Evolutionary conservation across 2,797 vertebrate genomes (phyloP), one percentile per base, ranked within the genome.

Genomic region (Gymnopithys bicolor): DNA sequence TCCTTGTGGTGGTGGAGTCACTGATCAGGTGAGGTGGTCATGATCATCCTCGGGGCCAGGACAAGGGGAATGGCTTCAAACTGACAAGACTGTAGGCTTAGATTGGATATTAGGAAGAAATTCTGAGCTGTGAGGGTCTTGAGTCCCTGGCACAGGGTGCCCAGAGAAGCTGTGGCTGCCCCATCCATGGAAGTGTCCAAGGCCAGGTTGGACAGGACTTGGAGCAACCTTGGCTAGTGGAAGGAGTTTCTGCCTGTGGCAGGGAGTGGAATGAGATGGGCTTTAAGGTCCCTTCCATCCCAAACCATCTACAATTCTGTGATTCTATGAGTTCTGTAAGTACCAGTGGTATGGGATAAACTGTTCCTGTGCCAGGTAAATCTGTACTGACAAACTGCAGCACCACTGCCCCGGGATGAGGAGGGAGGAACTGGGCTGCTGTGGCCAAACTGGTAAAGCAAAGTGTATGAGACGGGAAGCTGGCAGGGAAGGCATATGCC

Each of bases 171-270:
- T 81, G 39, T 67, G 69, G 22, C 56, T 75, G 55, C 0, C 10
- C 25, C 48, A 28, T 55, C 41, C 41, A 27, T 75, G 35, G 27
- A 8, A 49, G 27, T 43, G 56, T 24, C 27, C 55, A 35, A 49
- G 43, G 11, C 32, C 35, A 37, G 43, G 35, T 0, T 55, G 46
- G 19, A 58, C 1, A 0, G 3, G 59, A 9, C n/a, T 66, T 17
- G 39, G 49, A 43, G 6, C 27, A n/a, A 0, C 35, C 27, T 55
- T 48, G 3, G 5, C 2, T 1, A 10, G 2, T 49, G 35, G 78
- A 21, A 56, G 19, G 9, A 24, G 35, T 49, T 49, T 9, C 27
- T 62, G 22, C 8, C n/a, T 19, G 9, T 19, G 25, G 39, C 62
- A 88, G 24, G 11, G 13, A 3, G 4, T 11, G 43, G 43, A 7